Conservation (phyloP, 1,140 invertebrate species). For the Drosophila mayri region DNA sequence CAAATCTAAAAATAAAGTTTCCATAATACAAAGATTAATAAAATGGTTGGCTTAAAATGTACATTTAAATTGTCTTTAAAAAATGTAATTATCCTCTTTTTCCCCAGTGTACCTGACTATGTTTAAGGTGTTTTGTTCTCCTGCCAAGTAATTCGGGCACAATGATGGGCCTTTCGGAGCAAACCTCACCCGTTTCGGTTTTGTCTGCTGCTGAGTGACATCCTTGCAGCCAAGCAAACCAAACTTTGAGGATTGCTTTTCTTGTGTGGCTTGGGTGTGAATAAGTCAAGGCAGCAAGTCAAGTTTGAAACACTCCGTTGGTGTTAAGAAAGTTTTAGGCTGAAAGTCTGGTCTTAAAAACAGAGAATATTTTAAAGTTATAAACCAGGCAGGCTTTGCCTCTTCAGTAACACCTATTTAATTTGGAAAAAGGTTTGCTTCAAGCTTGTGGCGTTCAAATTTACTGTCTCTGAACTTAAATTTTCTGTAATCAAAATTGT, state of each 20-base stretch:
- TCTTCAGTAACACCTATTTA: background rate
- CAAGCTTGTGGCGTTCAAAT: background rate
- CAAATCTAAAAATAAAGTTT: background rate
- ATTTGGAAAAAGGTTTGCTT: background rate
- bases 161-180: background rate
- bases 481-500: slow-evolving; percentile 19
- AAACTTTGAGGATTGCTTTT: slow-evolving; percentile 13
- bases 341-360: background rate
- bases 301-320: background rate
- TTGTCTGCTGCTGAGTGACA: slow-evolving; percentile 28
- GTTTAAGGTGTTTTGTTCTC: too few relatives aligned
- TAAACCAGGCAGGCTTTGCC: background rate
- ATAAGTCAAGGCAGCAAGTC: slow-evolving; percentile 11
- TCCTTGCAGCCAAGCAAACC: background rate
- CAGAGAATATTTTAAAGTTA: background rate
- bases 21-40: background rate
- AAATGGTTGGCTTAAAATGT: too few relatives aligned
- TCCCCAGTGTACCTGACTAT: background rate
- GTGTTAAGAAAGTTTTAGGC: background rate
- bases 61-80: too few relatives aligned
- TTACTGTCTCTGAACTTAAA: background rate
- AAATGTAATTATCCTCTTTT: background rate
- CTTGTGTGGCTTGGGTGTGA: slow-evolving; percentile 14
- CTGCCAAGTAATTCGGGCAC: background rate
- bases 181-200: slow-evolving; percentile 18